These are phyloP conservation scores for Paedocypris sp. DNA, from an alignment of 2,113 vertebrate species.

Conservation along the genomic window DNA sequence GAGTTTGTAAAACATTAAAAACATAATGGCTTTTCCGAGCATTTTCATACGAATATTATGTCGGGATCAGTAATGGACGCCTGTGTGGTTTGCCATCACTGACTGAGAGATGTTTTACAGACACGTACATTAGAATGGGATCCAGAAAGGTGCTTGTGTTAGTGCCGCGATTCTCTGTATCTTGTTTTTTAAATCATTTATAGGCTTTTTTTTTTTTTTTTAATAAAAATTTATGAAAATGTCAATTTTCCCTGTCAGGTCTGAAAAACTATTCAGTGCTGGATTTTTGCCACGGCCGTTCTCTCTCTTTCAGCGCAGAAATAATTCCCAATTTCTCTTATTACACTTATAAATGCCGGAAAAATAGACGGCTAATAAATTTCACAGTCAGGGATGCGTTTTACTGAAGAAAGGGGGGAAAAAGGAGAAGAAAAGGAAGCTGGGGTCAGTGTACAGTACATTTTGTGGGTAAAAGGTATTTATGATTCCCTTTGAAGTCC, in stretches of 20 bases:
- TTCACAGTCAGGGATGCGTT: constrained; percentile 53
- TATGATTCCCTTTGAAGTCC: constrained; percentile 97
- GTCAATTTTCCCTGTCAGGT: not conserved
- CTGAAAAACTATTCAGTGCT: constrained; percentile 20
- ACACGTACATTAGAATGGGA: too few species aligned
- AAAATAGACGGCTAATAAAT: constrained; percentile 55
- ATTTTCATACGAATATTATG: constrained; percentile 50
- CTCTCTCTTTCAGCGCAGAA: constrained; percentile 54
- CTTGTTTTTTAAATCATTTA: constrained; percentile 34
- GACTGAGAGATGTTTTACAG: too few species aligned
- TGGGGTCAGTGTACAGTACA: constrained; percentile 35
- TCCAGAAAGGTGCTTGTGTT: too few species aligned
- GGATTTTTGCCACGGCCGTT: constrained; percentile 40
- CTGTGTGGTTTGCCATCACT: constrained; percentile 8
- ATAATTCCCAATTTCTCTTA: constrained; percentile 63
- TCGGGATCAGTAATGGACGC: constrained; percentile 28
- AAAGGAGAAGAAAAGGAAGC: constrained; percentile 38
- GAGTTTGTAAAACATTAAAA: constrained; percentile 73
- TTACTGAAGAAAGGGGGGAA: constrained; percentile 53
- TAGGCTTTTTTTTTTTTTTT: constrained; percentile 31
- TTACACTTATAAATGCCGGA: constrained; percentile 62
- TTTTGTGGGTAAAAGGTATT: constrained; percentile 66
- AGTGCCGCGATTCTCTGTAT: too few species aligned
- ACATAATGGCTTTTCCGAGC: constrained; percentile 58
- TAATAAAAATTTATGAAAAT: too few species aligned